Evolutionary conservation across 2,113 vertebrate species (phyloP), one percentile per base, ranked within the genome.

Genomic region (Rhabdornis inornatus): DNA sequence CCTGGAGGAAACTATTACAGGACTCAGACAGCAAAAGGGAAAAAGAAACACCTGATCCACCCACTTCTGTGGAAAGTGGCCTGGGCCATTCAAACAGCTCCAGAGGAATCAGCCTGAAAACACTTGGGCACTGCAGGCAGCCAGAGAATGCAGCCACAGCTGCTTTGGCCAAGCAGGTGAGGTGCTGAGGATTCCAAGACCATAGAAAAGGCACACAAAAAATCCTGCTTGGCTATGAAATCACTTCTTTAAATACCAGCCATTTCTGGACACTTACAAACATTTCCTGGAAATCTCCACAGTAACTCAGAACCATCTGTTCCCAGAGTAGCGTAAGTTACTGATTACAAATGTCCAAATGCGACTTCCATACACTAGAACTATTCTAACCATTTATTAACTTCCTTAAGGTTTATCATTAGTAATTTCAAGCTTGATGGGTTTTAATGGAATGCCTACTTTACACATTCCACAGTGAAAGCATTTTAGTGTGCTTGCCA

Each of bases 211-310:
- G 70, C 78, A 91, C 86, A 33, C 53, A 82, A 68, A 94, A 85
- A 77, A 11, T 52, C 79, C 70, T 89, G 59, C 77, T 76, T 17
- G 6, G 50, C 59, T 53, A 77, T 63, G 63, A 71, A 87, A 84
- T 37, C 45, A 56, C 49, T 66, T 66, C 45, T 74, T 70, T 21
- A 91, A 94, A 88, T 66, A 80, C 30, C 71, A 74, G 56, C 50
- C 60, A 77, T 87, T 87, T 93, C 75, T 87, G 72, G 60, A 80
- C 88, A 91, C 85, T 61, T 61, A 64, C 8, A 84, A 91, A 71
- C 63, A 82, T 60, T 93, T 92, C 94, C 87, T 96, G 79, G 87
- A 93, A 94, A 84, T 49, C 40, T 49, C 71, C 66, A 16, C 49
- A 75, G 68, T 45, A 86, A 68, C 57, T 77, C 55, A 74, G 89